These are phyloP conservation scores for Periophthalmodon schlosseri DNA, from an alignment of 2,113 vertebrate genomes.

Conservation along the genomic window DNA sequence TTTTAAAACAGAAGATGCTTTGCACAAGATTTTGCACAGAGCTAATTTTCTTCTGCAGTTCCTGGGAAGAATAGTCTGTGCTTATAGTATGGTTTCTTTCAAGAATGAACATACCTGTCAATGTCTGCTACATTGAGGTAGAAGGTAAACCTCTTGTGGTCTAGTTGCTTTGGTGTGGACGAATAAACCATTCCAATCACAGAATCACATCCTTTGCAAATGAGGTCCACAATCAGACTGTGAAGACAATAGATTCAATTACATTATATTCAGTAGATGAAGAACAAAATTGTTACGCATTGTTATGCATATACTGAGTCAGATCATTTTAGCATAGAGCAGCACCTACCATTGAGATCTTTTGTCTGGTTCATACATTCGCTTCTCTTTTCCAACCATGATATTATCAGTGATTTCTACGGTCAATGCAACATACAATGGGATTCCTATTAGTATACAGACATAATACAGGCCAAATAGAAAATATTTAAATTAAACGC, in stretches of 20 bases:
- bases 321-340: not conserved
- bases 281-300: not conserved
- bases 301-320: no score
- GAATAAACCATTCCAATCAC: slow-evolving; percentile 71
- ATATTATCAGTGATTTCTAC: slow-evolving; percentile 74
- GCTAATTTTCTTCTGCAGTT: no score
- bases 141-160: slow-evolving; percentile 74
- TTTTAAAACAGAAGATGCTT: no score
- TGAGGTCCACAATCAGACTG: slow-evolving; percentile 69
- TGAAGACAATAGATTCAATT: not conserved
- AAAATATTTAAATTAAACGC: not conserved
- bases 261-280: not conserved
- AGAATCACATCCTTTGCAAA: slow-evolving; percentile 66
- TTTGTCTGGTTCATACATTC: slow-evolving; percentile 57
- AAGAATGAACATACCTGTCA: slow-evolving; percentile 65
- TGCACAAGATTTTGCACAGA: no score
- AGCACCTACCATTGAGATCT: slow-evolving; percentile 62
- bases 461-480: no score
- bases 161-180: slow-evolving; percentile 74
- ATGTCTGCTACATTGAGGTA: slow-evolving; percentile 69
- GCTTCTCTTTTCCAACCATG: slow-evolving; percentile 59
- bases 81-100: not conserved
- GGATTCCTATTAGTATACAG: not conserved
- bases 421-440: slow-evolving; percentile 22
- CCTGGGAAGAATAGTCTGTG: no score